Evolutionary conservation across 2,113 vertebrate genomes (phyloP), one percentile per base, ranked within the genome.

Genomic region (Mellivora capensis): DNA sequence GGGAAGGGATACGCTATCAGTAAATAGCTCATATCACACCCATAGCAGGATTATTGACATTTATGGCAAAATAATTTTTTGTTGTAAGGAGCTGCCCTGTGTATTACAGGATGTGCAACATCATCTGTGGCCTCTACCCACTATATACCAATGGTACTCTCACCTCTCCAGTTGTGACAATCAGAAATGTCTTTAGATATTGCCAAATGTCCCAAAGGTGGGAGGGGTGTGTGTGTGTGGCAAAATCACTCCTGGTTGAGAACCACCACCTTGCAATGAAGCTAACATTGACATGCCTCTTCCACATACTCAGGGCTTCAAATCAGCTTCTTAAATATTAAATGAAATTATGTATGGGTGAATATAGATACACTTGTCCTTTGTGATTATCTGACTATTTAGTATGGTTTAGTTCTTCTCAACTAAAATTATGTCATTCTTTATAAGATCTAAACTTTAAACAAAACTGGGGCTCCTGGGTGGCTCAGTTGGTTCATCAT

Each of bases 351-450:
- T 52, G 4, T 18, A 17, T 57, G 23, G 34, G n/a, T 71, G 6
- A 76, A 37, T 91, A 86, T 37, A 72, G 42, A 69, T 71, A 83
- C 3, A 72, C 34, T 81, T 86, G 2, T 37, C 69, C 94, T 83
- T 83, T 87, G 54, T 74, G 34, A 21, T 90, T 81, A 44, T 83
- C 59, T 61, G 79, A 76, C n/a, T 8, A 69, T 77, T 79, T 94
- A 84, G 61, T 34, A 17, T 89, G 21, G 17, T 87, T 79, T 96
- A 77, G 5, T 52, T 84, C 37, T 82, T 94, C 31, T 94, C 57
- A 81, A 90, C 44, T 71, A 93, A 93, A 61, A 81, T 80, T 52
- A 93, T 85, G 94, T 96, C n/a, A 52, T 87, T 91, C 7, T 89
- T 81, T 39, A 79, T 31, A 86, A 89, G 2, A 89, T 61, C 37